Conservation (phyloP, 1,140 invertebrate species). For the Neodiprion fabricii region DNA sequence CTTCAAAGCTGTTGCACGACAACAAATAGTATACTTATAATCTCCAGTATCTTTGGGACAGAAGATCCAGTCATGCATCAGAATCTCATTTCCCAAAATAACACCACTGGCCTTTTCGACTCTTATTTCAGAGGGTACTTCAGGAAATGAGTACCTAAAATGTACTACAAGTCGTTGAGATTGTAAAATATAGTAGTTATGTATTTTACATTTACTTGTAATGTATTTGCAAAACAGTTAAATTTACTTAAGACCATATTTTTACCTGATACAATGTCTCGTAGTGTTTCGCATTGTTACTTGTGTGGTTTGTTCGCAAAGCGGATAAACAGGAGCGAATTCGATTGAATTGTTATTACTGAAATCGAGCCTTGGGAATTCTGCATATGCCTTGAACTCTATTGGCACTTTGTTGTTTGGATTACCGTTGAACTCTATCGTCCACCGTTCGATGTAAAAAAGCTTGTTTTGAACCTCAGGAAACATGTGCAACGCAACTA, state of each 20-base stretch:
- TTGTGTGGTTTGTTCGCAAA: conserved; percentile 27
- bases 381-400: conserved; percentile 46
- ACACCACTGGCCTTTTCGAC: conserved; percentile 30
- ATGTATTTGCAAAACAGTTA: too few species aligned
- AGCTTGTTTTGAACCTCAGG: conserved; percentile 32
- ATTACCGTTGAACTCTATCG: conserved; percentile 41
- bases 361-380: conserved; percentile 38
- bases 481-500: conserved; percentile 42
- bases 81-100: conserved; percentile 42
- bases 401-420: conserved; percentile 36
- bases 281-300: conserved; percentile 43
- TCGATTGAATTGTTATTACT: conserved; percentile 27
- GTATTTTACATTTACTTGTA: too few species aligned
- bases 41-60: conserved; percentile 31
- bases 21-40: conserved; percentile 41
- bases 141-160: conserved; percentile 36
- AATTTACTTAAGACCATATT: neutral
- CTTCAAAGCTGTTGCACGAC: conserved; percentile 26
- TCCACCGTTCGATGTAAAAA: conserved; percentile 46
- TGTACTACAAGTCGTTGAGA: conserved; percentile 14
- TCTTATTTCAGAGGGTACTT: conserved; percentile 32
- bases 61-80: conserved; percentile 41
- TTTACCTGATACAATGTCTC: conserved; percentile 41
- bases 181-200: conserved; percentile 19
- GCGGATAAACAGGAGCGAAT: conserved; percentile 36